Base-by-base conservation (phyloP, 1,140 invertebrate species). In the Lepeophtheirus salmonis region DNA sequence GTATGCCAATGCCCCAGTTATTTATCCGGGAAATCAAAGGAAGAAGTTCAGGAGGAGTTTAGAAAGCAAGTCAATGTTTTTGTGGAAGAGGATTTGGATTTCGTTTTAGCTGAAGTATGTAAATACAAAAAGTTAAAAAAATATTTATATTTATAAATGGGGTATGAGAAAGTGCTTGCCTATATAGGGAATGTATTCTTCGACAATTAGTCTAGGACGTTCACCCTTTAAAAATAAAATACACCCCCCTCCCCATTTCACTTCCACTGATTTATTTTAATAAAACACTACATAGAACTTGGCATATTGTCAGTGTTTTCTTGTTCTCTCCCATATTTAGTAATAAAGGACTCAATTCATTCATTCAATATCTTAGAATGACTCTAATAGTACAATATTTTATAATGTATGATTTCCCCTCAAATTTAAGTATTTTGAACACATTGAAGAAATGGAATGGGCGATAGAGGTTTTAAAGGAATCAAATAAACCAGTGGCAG, bases 401-500 rank as follows among this genome's bases (percentile, higher is more conserved):
- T n/a, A n/a, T n/a, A n/a, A n/a, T n/a, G n/a, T n/a, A n/a, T n/a
- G n/a, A n/a, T n/a, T n/a, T n/a, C n/a, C n/a, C n/a, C n/a, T 41
- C 30, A n/a, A 10, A 10, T 12, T 60, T 20, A 64, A 73, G 72
- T 73, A 73, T 63, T 73, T 73, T 62, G 72, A 73, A 62, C 72
- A 73, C 62, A 66, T 73, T 3, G 72, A 73, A 63, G 72, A 73
- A 61, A 71, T 72, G 51, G 72, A 70, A 60, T 73, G 71, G 72
- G 72, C 72, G 2, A 71, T 73, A 52, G 69, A 72, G 58, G 68
- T 69, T 3, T 68, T 67, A 54, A 65, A 66, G 23, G 64, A 66
- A 30, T 66, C 64, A 2, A 62, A 63, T 6, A 56, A 68, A 14
- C 66, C 72, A 0, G 69, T 73, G 3, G 70, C 68, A 13, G 65